Evolutionary conservation across 2,888 invertebrate genomes (phyloP).

Genomic region (Dastarcus helophoroides): DNA sequence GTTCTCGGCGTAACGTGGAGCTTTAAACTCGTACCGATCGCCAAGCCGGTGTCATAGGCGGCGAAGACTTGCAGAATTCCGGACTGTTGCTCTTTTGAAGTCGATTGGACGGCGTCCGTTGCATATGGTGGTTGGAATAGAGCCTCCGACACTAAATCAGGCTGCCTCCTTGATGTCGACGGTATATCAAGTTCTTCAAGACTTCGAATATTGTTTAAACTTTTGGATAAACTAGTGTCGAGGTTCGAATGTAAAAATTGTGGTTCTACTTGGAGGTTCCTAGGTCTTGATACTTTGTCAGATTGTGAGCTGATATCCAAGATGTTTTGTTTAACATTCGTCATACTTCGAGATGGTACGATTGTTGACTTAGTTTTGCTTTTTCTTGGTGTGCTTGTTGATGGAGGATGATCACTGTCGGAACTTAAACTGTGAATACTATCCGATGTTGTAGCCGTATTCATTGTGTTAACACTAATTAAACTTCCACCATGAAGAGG

Average conservation of each 20-base stretch:
- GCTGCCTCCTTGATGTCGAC: conserved; percentile 19
- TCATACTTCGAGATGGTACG: conserved; percentile 50
- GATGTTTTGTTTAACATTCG: conserved; percentile 43
- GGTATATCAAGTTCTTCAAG: conserved; percentile 22
- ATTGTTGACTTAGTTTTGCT: conserved; percentile 44
- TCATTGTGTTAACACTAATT: conserved; percentile 50
- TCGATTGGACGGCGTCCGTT: conserved; percentile 18
- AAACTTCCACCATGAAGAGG: conserved; percentile 52
- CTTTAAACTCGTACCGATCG: conserved; percentile 85
- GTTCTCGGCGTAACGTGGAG: conserved; percentile 88
- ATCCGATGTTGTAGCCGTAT: conserved; percentile 47
- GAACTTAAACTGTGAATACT: conserved; percentile 57
- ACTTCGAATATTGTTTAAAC: conserved; percentile 33
- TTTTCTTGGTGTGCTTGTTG: conserved; percentile 41
- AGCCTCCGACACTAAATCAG: conserved; percentile 20
- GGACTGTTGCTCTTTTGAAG: conserved; percentile 26
- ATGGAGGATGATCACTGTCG: conserved; percentile 50
- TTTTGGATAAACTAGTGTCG: conserved; percentile 33
- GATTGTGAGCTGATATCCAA: conserved; percentile 24
- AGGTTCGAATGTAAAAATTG: conserved; percentile 24
- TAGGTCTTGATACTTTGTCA: conserved; percentile 20
- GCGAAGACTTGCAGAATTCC: conserved; percentile 70
- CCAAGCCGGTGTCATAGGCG: conserved; percentile 90
- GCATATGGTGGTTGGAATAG: conserved; percentile 21
- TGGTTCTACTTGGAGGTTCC: conserved; percentile 26